phyloP scores from a whole-genome alignment of 2,888 invertebrate genomes.

The Metalampra italica region DNA sequence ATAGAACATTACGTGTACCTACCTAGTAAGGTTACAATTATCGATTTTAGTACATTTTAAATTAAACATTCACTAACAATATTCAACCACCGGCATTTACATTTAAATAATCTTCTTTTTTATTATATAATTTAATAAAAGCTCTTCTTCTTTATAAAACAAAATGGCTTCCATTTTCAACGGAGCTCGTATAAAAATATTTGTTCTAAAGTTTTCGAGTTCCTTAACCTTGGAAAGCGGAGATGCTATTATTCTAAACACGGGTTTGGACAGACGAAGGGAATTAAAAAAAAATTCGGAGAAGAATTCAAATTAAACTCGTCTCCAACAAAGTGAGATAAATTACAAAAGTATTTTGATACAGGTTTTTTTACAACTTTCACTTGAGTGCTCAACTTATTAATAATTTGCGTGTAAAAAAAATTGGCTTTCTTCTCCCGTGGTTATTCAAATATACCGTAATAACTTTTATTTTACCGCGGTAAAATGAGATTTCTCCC shows the following conservation, averaged over 20 bases:
- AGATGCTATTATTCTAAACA: conserved; percentile 1
- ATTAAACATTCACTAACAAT: too few species aligned
- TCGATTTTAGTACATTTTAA: too few species aligned
- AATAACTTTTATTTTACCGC: too few species aligned
- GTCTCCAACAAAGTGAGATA: not conserved
- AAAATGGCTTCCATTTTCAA: not conserved
- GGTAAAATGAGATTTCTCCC: too few species aligned
- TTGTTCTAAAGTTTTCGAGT: not conserved
- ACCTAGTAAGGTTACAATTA: too few species aligned
- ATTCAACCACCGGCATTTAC: too few species aligned
- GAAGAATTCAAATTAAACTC: conserved; percentile 2
- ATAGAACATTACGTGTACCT: too few species aligned
- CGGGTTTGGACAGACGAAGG: not conserved
- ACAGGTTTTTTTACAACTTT: not conserved
- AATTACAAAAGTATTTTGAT: not conserved
- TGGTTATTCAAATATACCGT: too few species aligned
- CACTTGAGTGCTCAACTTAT: not conserved
- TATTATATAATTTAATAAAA: too few species aligned
- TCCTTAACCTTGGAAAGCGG: not conserved
- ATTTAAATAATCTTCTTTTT: too few species aligned
- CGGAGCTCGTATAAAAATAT: not conserved
- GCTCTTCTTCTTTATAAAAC: not conserved
- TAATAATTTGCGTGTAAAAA: too few species aligned
- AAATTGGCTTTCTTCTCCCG: too few species aligned
- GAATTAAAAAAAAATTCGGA: not conserved